Evolutionary conservation across 2,797 vertebrate genomes (phyloP), one percentile per base, ranked within the genome.

Genomic region (Sebastes steindachneri): DNA sequence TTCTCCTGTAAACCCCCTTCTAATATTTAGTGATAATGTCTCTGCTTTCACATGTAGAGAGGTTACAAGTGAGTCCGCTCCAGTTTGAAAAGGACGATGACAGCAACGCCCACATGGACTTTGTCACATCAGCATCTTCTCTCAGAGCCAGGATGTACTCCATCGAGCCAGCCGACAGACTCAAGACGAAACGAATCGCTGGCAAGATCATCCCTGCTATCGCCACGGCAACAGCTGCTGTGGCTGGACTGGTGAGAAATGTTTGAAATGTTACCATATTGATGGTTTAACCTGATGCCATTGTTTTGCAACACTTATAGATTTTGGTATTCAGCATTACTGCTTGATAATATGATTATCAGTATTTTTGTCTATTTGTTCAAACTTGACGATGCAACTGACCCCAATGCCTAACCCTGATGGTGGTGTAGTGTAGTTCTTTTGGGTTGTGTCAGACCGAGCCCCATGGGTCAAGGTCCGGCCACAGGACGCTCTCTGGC

Each of bases 121-220:
- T 98, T 12, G 95, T 99, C 86, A 94, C 97, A 31, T 96, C 98
- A 2, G 98, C 98, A 0, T 99, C 99, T 5, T 96, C 97, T 60
- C 95, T 99, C 77, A 93, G 98, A 89, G 99, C 98, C 71, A 96
- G 90, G 84, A 97, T 99, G 98, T 99, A 99, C 88, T 95, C 93
- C 80, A 99, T 99, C 0, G 97, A 99, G 48, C 96, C 97, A 1
- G 98, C 98, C 4, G 98, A 99, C 91, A 94, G 98, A 55, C 95
- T 99, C 58, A 99, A 99, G 95, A 98, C 98, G 75, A 99, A 99
- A 82, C 97, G 98, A 54, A 99, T 99, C 57, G 99, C 98, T 17
- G 98, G 99, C 9, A 99, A 99, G 93, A 99, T 99, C 86, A 99
- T 99, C 88, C 99, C 99, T 7, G 99, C 98, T 21, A 99, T 99